These are phyloP conservation scores for Ochropacha duplaris DNA, from an alignment of 2,888 invertebrate species.

Conservation along the genomic window DNA sequence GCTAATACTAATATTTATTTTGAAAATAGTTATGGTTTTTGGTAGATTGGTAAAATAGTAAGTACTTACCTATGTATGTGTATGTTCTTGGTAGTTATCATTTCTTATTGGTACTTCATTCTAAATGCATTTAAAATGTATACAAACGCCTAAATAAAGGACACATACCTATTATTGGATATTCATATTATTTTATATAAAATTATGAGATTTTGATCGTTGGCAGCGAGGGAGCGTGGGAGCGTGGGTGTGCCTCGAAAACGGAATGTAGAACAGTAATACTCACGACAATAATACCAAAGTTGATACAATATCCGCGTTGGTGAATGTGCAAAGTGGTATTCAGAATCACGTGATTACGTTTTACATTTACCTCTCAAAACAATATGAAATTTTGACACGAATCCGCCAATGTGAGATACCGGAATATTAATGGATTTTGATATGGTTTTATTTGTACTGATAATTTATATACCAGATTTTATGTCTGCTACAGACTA, in stretches of 20 bases:
- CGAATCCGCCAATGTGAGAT: background rate
- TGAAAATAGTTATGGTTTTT: too few relatives aligned
- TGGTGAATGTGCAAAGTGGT: background rate
- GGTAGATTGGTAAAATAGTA: too few relatives aligned
- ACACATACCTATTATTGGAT: too few relatives aligned
- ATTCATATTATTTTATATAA: slow-evolving; percentile 19
- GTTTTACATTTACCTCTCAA: background rate
- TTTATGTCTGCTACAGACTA: too few relatives aligned
- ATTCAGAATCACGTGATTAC: background rate
- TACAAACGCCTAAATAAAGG: too few relatives aligned
- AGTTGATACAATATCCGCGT: background rate
- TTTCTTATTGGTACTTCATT: too few relatives aligned
- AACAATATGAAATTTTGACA: background rate
- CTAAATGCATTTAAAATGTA: too few relatives aligned
- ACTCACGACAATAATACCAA: background rate
- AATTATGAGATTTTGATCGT: slow-evolving; percentile 17
- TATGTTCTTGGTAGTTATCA: too few relatives aligned
- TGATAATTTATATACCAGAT: too few relatives aligned
- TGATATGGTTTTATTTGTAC: too few relatives aligned
- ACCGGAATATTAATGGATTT: background rate
- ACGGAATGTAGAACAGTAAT: background rate
- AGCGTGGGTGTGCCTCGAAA: background rate
- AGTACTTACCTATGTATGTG: too few relatives aligned
- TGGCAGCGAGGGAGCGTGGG: background rate
- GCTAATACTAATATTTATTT: too few relatives aligned